These are phyloP conservation scores for Chrysotoxum bicinctum DNA, from an alignment of 2,888 invertebrate species.

Conservation along the genomic window DNA sequence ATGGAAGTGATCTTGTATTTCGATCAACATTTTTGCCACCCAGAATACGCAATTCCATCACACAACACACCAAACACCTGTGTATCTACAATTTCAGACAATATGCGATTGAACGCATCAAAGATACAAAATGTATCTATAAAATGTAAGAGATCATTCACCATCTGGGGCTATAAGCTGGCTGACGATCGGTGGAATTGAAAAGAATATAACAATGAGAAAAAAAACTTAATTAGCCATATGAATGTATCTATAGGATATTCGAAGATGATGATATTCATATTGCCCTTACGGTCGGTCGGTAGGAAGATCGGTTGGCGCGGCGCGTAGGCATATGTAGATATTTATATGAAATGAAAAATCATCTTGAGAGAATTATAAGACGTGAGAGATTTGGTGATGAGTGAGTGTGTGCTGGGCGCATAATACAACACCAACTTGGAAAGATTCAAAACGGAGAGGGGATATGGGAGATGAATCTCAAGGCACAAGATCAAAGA, in stretches of 20 bases:
- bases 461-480: constrained; percentile 11
- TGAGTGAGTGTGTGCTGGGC: constrained; percentile 59
- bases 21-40: constrained; percentile 50
- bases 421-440: constrained; percentile 21
- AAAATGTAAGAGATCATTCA: constrained; percentile 58
- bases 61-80: constrained; percentile 55
- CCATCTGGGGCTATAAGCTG: constrained; percentile 65
- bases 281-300: constrained; percentile 35
- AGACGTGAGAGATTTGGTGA: constrained; percentile 70
- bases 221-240: constrained; percentile 53
- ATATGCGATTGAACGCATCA: neutral
- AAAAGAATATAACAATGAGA: constrained; percentile 61
- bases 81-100: constrained; percentile 30
- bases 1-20: constrained; percentile 55
- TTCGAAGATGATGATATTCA: constrained; percentile 64
- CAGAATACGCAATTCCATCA: constrained; percentile 61
- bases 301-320: neutral
- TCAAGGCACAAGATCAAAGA: constrained; percentile 62
- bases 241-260: constrained; percentile 56
- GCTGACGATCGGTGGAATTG: constrained; percentile 63
- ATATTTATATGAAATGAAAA: constrained; percentile 66
- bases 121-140: constrained; percentile 40
- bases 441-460: neutral
- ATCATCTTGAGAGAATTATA: constrained; percentile 70
- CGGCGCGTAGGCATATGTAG: constrained; percentile 12